Evolutionary conservation across 2,888 invertebrate species (phyloP).

Genomic region (Tachina grossa): DNA sequence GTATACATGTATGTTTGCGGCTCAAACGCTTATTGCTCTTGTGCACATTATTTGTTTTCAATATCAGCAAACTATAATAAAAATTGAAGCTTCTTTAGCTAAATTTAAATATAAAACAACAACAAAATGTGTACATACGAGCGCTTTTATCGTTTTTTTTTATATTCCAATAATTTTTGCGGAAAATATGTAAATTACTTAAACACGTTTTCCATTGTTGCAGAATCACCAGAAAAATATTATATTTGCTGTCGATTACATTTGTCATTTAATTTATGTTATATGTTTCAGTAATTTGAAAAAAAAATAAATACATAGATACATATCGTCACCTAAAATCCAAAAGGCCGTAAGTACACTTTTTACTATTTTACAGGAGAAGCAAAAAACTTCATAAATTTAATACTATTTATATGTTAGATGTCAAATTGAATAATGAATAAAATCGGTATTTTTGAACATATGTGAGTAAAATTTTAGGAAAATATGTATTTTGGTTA

Average conservation of each 20-base stretch:
- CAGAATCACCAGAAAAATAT: not conserved
- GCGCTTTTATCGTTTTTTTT: not conserved
- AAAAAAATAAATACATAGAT: not conserved
- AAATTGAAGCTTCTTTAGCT: not conserved
- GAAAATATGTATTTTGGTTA: too few species aligned
- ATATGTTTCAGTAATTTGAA: not conserved
- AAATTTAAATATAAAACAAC: not conserved
- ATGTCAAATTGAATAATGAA: too few species aligned
- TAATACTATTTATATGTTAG: too few species aligned
- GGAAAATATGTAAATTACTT: not conserved
- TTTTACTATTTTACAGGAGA: too few species aligned
- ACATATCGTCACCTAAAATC: too few species aligned
- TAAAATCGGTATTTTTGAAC: too few species aligned
- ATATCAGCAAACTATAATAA: not conserved
- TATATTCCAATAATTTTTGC: slow-evolving; percentile 3
- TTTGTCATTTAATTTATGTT: slow-evolving; percentile 1
- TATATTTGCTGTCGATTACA: not conserved
- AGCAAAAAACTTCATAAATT: too few species aligned
- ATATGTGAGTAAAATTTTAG: too few species aligned
- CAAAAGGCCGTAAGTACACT: too few species aligned
- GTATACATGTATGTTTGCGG: too few species aligned
- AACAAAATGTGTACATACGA: not conserved
- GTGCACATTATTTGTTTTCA: not conserved
- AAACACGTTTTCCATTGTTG: slow-evolving; percentile 8
- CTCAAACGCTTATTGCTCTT: not conserved